These are phyloP conservation scores for Phoxinus phoxinus DNA, from an alignment of 2,113 vertebrate genomes.

Conservation along the genomic window DNA sequence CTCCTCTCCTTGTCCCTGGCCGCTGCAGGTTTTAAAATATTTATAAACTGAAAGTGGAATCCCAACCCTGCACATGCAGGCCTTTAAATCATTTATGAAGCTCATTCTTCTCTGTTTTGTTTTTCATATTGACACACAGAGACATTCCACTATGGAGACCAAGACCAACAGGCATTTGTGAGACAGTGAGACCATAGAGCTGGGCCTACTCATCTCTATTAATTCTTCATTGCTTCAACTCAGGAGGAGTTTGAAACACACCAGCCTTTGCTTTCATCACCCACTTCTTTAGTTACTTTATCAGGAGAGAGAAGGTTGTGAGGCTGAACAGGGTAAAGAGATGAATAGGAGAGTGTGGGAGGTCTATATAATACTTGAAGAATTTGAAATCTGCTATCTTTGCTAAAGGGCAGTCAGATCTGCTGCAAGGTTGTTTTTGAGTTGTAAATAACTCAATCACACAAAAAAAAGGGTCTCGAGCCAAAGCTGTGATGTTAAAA, in stretches of 20 bases:
- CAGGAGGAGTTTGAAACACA: not conserved
- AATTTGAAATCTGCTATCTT: not conserved
- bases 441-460: no score
- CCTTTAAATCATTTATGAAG: slow-evolving; percentile 20
- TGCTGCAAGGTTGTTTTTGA: not conserved
- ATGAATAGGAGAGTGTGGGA: not conserved
- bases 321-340: slow-evolving; percentile 15
- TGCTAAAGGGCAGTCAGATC: not conserved
- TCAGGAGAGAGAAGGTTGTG: not conserved
- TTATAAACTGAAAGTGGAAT: slow-evolving; percentile 56
- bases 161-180: slow-evolving; percentile 45
- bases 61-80: slow-evolving; percentile 8
- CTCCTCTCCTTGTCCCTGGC: slow-evolving; percentile 3
- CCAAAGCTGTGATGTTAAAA: not conserved
- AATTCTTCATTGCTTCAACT: slow-evolving; percentile 26
- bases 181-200: not conserved
- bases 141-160: not conserved
- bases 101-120: not conserved
- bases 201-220: slow-evolving; percentile 1
- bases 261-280: slow-evolving; percentile 4
- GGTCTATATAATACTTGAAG: not conserved
- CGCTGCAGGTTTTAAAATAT: slow-evolving; percentile 59
- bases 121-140: slow-evolving; percentile 1
- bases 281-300: not conserved
- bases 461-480: no score